These are phyloP conservation scores for Cheilinus undulatus DNA, from an alignment of 2,113 vertebrate genomes.

Conservation along the genomic window DNA sequence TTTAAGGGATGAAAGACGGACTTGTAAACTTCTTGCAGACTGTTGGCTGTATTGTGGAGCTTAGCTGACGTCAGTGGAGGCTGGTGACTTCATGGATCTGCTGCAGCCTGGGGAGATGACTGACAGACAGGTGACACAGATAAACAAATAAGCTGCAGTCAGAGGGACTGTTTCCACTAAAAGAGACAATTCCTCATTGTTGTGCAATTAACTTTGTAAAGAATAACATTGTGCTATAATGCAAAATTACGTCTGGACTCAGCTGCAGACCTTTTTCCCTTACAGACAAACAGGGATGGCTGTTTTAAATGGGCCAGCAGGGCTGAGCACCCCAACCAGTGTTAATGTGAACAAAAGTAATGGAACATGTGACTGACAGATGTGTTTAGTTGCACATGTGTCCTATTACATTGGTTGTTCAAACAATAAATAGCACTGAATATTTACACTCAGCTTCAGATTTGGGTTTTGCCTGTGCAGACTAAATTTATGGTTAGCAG, in stretches of 20 bases:
- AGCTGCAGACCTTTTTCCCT: neutral
- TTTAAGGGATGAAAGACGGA: conserved; percentile 51
- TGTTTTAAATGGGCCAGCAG: too few relatives aligned
- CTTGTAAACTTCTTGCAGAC: conserved; percentile 57
- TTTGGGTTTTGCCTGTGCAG: too few relatives aligned
- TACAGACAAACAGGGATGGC: neutral
- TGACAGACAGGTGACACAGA: conserved; percentile 38
- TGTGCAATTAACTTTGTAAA: neutral
- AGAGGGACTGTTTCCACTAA: neutral
- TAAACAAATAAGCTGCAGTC: conserved; percentile 30
- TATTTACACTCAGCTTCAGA: too few relatives aligned
- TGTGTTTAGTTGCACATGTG: too few relatives aligned
- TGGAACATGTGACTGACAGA: too few relatives aligned
- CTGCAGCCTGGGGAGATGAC: conserved; percentile 35
- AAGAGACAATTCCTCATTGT: neutral
- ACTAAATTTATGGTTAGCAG: too few relatives aligned
- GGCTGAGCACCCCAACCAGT: too few relatives aligned
- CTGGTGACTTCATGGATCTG: conserved; percentile 57
- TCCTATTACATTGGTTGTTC: too few relatives aligned
- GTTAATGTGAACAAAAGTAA: too few relatives aligned
- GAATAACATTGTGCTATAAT: neutral
- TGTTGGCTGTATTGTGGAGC: conserved; percentile 46
- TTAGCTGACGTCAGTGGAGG: conserved; percentile 56
- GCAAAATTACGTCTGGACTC: conserved; percentile 3
- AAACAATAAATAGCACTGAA: too few relatives aligned